phyloP scores from a whole-genome alignment of 2,888 invertebrate genomes.

The Uropetala carovei region DNA sequence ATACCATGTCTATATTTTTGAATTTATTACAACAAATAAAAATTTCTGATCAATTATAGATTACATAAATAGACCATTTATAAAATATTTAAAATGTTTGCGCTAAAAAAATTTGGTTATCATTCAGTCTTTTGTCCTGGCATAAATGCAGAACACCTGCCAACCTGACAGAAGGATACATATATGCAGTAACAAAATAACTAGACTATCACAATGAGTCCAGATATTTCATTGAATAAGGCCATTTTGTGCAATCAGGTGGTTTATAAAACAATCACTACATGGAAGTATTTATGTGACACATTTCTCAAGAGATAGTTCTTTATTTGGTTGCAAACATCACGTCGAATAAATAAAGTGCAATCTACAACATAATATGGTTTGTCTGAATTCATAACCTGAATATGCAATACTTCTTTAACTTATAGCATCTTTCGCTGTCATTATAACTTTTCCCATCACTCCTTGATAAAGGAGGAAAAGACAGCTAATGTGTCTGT shows the following conservation, averaged over 20 bases:
- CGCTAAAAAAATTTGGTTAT: slow-evolving; percentile 61
- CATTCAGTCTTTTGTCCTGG: slow-evolving; percentile 59
- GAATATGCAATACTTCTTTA: background rate
- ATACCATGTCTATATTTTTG: no score
- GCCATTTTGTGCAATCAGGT: slow-evolving; percentile 25
- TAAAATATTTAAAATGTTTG: slow-evolving; percentile 48
- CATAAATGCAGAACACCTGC: slow-evolving; percentile 39
- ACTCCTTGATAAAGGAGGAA: no score
- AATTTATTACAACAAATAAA: slow-evolving; percentile 19
- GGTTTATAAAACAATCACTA: background rate
- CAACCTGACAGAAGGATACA: background rate
- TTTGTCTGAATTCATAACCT: background rate
- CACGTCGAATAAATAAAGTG: background rate
- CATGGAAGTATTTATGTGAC: background rate
- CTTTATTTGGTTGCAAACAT: background rate
- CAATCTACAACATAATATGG: background rate
- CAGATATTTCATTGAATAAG: slow-evolving; percentile 18
- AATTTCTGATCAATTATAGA: slow-evolving; percentile 15
- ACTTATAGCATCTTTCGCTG: background rate
- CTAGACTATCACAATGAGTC: background rate
- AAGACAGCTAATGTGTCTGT: no score
- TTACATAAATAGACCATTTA: slow-evolving; percentile 52
- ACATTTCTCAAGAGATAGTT: background rate
- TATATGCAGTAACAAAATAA: slow-evolving; percentile 45
- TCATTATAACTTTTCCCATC: no score